Conservation (phyloP, 2,888 invertebrate species). For the Chrysodeixis includens region DNA sequence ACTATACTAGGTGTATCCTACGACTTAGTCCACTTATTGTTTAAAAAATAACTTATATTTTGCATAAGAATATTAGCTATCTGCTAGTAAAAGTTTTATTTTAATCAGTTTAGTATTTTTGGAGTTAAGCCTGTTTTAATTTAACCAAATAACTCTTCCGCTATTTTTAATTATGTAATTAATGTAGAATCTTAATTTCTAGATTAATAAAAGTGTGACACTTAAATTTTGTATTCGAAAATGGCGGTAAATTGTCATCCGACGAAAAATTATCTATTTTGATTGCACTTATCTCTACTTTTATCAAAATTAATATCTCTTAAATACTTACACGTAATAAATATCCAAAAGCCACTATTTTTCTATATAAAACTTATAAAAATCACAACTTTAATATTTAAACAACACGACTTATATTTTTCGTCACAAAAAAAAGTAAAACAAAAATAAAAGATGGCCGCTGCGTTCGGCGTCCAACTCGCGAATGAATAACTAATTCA, state of each 20-base stretch:
- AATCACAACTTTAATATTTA: slow-evolving; percentile 24
- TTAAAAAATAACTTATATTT: too few relatives aligned
- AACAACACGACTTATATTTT: slow-evolving; percentile 27
- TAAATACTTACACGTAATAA: background rate
- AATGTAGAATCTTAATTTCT: too few relatives aligned
- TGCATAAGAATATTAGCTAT: too few relatives aligned
- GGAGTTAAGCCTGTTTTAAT: too few relatives aligned
- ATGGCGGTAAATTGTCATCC: background rate
- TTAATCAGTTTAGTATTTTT: too few relatives aligned
- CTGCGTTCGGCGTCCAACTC: slow-evolving; percentile 67
- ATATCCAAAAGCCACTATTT: background rate
- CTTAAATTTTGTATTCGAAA: background rate
- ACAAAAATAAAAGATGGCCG: slow-evolving; percentile 71
- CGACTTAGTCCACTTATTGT: too few relatives aligned
- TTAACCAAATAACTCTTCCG: too few relatives aligned
- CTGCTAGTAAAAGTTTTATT: too few relatives aligned
- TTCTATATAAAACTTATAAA: background rate
- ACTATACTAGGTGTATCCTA: too few relatives aligned
- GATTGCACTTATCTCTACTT: background rate
- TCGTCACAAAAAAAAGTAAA: slow-evolving; percentile 33
- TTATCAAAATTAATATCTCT: background rate
- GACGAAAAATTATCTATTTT: background rate
- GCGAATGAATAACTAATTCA: slow-evolving; percentile 82
- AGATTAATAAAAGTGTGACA: background rate
- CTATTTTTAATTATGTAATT: too few relatives aligned